Conservation (phyloP, 2,888 invertebrate genomes). For the Andrena trimmerana region DNA sequence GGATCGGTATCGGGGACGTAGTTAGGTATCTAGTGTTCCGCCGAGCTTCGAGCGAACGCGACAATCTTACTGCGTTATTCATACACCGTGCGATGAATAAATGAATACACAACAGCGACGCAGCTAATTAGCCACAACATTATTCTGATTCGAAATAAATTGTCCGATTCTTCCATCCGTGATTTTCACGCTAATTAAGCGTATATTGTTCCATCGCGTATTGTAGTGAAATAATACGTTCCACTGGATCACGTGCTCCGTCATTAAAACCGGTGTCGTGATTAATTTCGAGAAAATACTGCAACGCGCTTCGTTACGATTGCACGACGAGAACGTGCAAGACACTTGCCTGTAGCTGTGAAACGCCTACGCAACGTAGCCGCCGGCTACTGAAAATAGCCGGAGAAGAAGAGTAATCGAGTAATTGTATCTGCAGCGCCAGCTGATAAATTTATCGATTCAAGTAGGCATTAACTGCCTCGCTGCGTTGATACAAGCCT, state of each 20-base stretch:
- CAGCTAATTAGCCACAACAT: slow-evolving; percentile 30
- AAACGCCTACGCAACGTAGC: background rate
- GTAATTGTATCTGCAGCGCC: background rate
- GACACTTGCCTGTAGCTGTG: background rate
- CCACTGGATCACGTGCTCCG: background rate
- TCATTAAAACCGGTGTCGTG: slow-evolving; percentile 6
- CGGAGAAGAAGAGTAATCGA: background rate
- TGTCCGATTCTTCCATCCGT: background rate
- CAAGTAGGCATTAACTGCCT: slow-evolving; percentile 33
- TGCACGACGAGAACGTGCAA: background rate
- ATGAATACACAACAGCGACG: background rate
- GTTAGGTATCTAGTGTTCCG: background rate
- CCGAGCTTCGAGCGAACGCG: background rate
- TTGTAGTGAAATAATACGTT: slow-evolving; percentile 12
- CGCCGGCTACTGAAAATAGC: background rate
- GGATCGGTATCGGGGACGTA: too few relatives aligned
- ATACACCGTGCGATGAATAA: background rate
- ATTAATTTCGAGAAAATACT: slow-evolving; percentile 33
- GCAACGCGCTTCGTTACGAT: background rate
- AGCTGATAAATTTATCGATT: slow-evolving; percentile 22
- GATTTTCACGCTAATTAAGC: slow-evolving; percentile 37
- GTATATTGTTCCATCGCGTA: slow-evolving; percentile 1
- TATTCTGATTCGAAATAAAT: slow-evolving; percentile 20
- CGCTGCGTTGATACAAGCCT: slow-evolving; percentile 1
- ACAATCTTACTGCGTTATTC: background rate